These are phyloP conservation scores for Pyralis farinalis DNA, from an alignment of 2,888 invertebrate species.

Conservation along the genomic window DNA sequence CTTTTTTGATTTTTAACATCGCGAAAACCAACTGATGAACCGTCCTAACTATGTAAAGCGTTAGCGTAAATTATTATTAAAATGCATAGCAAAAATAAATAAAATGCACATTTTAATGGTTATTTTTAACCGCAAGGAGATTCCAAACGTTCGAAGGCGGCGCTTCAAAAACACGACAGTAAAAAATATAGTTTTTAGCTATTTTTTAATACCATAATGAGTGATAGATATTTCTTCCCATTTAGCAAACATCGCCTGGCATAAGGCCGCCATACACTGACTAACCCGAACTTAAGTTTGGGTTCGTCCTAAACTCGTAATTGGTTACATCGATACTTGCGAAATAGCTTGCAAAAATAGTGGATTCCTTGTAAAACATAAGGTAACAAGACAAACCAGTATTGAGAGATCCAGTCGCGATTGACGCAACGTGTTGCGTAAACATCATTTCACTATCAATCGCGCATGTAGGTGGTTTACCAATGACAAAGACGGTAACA, in stretches of 20 bases:
- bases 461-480: no score
- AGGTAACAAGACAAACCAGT: constrained; percentile 18
- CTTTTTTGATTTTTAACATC: constrained; percentile 36
- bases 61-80: constrained; percentile 36
- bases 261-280: constrained; percentile 3
- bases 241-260: constrained; percentile 8
- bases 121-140: constrained; percentile 25
- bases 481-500: no score
- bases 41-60: constrained; percentile 34
- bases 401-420: constrained; percentile 16
- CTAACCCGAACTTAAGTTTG: background rate
- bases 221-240: constrained; percentile 11
- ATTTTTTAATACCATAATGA: constrained; percentile 19
- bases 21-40: constrained; percentile 20
- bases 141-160: constrained; percentile 18
- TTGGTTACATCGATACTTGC: constrained; percentile 23
- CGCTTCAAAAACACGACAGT: constrained; percentile 47
- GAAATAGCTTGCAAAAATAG: constrained; percentile 13
- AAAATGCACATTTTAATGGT: constrained; percentile 31
- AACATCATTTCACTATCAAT: constrained; percentile 1
- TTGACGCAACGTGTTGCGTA: constrained; percentile 10
- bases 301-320: constrained; percentile 14
- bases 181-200: constrained; percentile 59
- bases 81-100: constrained; percentile 67
- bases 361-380: constrained; percentile 13